Conservation (phyloP, 2,797 vertebrate genomes). For the Pseudotriccus pelzelni region DNA sequence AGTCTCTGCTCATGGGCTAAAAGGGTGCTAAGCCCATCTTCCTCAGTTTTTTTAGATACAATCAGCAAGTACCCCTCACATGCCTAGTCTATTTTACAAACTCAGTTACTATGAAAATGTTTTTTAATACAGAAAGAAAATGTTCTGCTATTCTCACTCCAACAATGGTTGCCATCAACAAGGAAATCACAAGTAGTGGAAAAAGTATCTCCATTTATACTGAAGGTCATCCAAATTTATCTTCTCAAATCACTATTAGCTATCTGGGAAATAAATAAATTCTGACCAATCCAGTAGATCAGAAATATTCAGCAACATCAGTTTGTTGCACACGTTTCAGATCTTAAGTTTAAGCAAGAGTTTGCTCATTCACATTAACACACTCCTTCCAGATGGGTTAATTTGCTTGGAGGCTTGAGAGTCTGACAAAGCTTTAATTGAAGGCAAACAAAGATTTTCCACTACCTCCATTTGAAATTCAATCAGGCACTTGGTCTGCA, state of each 20-base stretch:
- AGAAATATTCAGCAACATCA: not conserved
- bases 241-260: not conserved
- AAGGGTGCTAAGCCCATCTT: not conserved
- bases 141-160: not conserved
- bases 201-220: not conserved
- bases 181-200: not conserved
- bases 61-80: not conserved
- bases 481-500: not conserved
- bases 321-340: not conserved
- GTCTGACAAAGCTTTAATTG: not conserved
- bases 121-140: not conserved
- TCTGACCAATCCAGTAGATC: not conserved
- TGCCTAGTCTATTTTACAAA: not conserved
- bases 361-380: not conserved
- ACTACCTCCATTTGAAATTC: not conserved
- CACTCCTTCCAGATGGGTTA: not conserved
- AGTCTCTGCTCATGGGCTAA: not conserved
- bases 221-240: not conserved
- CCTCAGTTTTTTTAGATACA: not conserved
- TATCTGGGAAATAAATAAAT: not conserved
- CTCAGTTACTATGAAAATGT: not conserved
- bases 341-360: not conserved
- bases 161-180: not conserved
- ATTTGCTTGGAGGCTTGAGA: not conserved
- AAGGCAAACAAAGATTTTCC: slow-evolving; percentile 31